These are phyloP conservation scores for Sylvilagus floridanus DNA, from an alignment of 2,797 vertebrate species.

Conservation along the genomic window DNA sequence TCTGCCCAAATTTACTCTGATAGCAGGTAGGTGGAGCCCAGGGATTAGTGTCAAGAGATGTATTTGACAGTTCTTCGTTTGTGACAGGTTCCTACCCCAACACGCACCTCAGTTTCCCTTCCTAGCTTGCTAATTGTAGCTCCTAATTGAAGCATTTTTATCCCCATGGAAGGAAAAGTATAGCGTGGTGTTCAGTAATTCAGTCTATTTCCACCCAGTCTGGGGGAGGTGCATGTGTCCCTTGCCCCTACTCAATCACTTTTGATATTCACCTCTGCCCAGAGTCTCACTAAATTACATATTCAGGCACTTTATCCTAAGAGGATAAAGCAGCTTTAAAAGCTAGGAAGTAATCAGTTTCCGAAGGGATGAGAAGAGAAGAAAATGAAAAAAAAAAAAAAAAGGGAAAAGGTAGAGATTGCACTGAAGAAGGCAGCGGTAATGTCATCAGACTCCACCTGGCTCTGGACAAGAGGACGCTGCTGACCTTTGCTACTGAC, in stretches of 20 bases:
- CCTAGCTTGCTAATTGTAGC: neutral
- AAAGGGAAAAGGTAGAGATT: neutral
- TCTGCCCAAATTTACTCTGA: neutral
- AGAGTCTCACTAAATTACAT: conserved; percentile 19
- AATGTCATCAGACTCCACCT: neutral
- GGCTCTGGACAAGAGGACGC: neutral
- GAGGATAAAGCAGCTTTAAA: neutral
- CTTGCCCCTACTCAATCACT: conserved; percentile 16
- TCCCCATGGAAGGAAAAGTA: conserved; percentile 42
- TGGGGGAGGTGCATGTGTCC: neutral
- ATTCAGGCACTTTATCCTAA: conserved; percentile 22
- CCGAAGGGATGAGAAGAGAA: neutral
- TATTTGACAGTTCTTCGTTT: conserved; percentile 11
- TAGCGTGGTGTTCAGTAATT: conserved; percentile 43
- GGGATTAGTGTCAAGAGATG: neutral
- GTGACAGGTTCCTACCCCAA: neutral
- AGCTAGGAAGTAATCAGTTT: conserved; percentile 21
- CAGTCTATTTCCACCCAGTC: conserved; percentile 54
- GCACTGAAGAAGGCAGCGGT: neutral
- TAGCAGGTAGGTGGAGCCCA: neutral
- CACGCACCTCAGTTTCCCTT: conserved; percentile 31
- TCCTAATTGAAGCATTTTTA: conserved; percentile 25
- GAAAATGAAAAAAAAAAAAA: neutral
- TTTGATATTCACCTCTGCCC: neutral
- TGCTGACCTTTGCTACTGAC: conserved; percentile 24